Conservation (phyloP, 2,888 invertebrate genomes). For the Papilio demoleus region DNA sequence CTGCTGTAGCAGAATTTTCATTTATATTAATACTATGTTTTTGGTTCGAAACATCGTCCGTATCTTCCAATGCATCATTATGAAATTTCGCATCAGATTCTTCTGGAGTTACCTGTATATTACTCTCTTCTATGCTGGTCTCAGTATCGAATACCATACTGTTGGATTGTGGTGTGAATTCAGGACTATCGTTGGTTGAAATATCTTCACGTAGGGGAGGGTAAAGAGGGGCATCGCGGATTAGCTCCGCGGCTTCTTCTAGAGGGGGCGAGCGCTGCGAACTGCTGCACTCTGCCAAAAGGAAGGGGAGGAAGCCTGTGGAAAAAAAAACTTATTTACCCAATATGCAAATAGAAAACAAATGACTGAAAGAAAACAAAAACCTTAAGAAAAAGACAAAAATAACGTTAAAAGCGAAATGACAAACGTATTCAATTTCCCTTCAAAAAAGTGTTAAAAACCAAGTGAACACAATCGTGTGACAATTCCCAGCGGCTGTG, state of each 20-base stretch:
- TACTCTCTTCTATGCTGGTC: slow-evolving; percentile 59
- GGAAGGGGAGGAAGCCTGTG: slow-evolving; percentile 59
- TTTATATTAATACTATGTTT: not conserved
- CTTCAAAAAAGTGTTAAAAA: not conserved
- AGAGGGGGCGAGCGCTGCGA: slow-evolving; percentile 59
- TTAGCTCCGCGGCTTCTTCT: slow-evolving; percentile 64
- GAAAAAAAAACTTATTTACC: slow-evolving; percentile 46
- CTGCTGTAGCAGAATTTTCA: slow-evolving; percentile 12
- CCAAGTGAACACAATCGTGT: slow-evolving; percentile 2
- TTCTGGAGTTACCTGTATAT: slow-evolving; percentile 54
- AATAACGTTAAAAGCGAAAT: not conserved
- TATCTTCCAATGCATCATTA: slow-evolving; percentile 28
- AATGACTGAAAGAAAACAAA: no score
- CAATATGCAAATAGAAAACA: not conserved
- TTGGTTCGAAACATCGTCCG: not conserved
- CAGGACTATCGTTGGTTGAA: slow-evolving; percentile 40
- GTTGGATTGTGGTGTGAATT: slow-evolving; percentile 34
- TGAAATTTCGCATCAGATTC: slow-evolving; percentile 41
- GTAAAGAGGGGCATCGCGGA: slow-evolving; percentile 68
- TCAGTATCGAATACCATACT: slow-evolving; percentile 52
- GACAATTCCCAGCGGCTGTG: not conserved
- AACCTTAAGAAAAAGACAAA: not conserved
- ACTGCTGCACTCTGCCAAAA: slow-evolving; percentile 59
- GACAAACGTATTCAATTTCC: slow-evolving; percentile 1
- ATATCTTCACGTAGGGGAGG: slow-evolving; percentile 56